Evolutionary conservation across 2,888 invertebrate genomes (phyloP).

Genomic region (Molorchus minor): DNA sequence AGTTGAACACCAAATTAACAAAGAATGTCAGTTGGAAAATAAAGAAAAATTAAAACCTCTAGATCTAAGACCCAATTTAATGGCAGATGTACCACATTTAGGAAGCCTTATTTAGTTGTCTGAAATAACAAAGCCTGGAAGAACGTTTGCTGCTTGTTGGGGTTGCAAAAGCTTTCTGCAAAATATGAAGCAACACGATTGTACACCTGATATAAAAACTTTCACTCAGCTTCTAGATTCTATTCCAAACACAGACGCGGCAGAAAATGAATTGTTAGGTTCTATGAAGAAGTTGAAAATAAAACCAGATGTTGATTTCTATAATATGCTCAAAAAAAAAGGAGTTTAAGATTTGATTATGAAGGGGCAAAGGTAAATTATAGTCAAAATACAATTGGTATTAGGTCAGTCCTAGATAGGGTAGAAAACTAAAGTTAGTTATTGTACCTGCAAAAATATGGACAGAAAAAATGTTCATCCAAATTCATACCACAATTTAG

Average conservation of each 20-base stretch:
- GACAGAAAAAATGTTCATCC: too few relatives aligned
- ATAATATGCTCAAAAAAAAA: constrained; percentile 87
- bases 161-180: constrained; percentile 79
- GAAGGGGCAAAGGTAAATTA: constrained; percentile 67
- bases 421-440: too few relatives aligned
- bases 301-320: constrained; percentile 81
- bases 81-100: constrained; percentile 69
- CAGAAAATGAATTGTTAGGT: constrained; percentile 75
- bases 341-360: constrained; percentile 75
- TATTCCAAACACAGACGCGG: constrained; percentile 71
- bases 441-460: too few relatives aligned
- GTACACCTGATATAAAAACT: constrained; percentile 80
- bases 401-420: too few relatives aligned
- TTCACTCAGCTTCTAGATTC: constrained; percentile 80
- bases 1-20: too few relatives aligned
- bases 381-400: too few relatives aligned
- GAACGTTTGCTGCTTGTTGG: constrained; percentile 82
- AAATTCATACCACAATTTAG: too few relatives aligned
- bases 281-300: constrained; percentile 69
- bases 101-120: constrained; percentile 69
- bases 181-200: constrained; percentile 74
- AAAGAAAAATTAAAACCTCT: too few relatives aligned
- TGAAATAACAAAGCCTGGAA: constrained; percentile 68
- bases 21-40: too few relatives aligned
- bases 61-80: constrained; percentile 69